Percentiles rank a stretch among this genome's conserved stretches.
Conservation (phyloP, 2,113 vertebrate species). For the Noctilio leporinus region DNA sequence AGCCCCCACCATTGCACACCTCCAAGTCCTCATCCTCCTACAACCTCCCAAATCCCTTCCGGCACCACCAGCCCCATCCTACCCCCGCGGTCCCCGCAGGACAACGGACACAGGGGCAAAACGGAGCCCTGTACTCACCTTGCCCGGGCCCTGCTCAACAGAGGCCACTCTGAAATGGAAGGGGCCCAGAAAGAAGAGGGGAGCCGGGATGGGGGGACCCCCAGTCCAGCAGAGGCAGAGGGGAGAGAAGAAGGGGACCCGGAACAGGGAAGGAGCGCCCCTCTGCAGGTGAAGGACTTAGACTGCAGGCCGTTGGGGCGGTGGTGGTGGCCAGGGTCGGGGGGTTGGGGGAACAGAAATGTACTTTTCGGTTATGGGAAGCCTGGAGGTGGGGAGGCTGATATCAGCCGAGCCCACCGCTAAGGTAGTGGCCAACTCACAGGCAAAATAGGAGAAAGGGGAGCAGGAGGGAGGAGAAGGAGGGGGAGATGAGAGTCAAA, state of each 20-base stretch:
- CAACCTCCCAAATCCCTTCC: neutral
- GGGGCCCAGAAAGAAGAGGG: neutral
- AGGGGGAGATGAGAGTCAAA: too few species aligned
- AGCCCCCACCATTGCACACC: neutral
- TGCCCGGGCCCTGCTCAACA: neutral
- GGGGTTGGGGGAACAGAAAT: neutral
- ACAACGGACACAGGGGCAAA: neutral
- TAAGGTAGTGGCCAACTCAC: neutral
- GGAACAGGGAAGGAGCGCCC: neutral
- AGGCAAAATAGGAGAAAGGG: neutral
- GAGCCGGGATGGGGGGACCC: neutral
- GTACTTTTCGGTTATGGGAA: neutral
- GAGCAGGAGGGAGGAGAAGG: neutral
- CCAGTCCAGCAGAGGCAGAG: neutral
- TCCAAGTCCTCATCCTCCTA: too few species aligned
- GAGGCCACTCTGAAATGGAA: neutral
- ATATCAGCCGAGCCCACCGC: neutral
- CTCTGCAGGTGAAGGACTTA: neutral
- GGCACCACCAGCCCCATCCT: neutral
- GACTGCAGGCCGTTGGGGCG: neutral
- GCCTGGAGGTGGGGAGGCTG: too few species aligned
- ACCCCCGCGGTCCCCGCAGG: neutral
- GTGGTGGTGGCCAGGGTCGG: neutral
- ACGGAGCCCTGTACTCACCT: neutral
- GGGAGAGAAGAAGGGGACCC: neutral